Evolutionary conservation across 2,797 vertebrate genomes (phyloP).

Genomic region (Schizopygopsis malacanthus): DNA sequence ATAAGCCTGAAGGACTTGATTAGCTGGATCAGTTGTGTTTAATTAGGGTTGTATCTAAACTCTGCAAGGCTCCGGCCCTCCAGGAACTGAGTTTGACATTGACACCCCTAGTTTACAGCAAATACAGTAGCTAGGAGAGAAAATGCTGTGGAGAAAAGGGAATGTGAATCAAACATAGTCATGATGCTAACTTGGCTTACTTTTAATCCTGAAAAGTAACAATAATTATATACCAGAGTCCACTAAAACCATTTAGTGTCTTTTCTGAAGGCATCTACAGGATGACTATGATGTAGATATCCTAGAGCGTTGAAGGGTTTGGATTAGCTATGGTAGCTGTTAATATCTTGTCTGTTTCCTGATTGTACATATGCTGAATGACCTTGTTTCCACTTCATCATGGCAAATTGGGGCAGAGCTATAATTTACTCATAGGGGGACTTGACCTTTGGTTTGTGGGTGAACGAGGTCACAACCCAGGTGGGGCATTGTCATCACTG

Average conservation of each 20-base stretch:
- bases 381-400: slow-evolving; percentile 62
- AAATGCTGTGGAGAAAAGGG: not conserved
- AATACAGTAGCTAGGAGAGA: not conserved
- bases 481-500: slow-evolving; percentile 78
- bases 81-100: too few relatives aligned
- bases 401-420: slow-evolving; percentile 46
- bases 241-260: not conserved
- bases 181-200: not conserved
- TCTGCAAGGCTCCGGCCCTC: too few relatives aligned
- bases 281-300: slow-evolving; percentile 23
- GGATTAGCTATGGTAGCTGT: slow-evolving; percentile 44
- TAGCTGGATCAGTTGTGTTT: too few relatives aligned
- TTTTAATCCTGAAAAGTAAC: not conserved
- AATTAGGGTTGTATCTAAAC: too few relatives aligned
- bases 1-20: too few relatives aligned
- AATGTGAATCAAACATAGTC: not conserved
- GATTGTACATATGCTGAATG: slow-evolving; percentile 56
- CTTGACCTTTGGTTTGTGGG: slow-evolving; percentile 58
- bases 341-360: slow-evolving; percentile 39
- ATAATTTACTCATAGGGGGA: slow-evolving; percentile 60
- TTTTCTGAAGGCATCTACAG: not conserved
- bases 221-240: not conserved
- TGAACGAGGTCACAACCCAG: slow-evolving; percentile 69
- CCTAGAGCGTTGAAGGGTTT: slow-evolving; percentile 35
- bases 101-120: not conserved